A percentile compares a stretch with the other conserved stretches of the same genome.
These are phyloP conservation scores for Volucella inanis DNA, from an alignment of 2,888 invertebrate genomes.

Conservation along the genomic window DNA sequence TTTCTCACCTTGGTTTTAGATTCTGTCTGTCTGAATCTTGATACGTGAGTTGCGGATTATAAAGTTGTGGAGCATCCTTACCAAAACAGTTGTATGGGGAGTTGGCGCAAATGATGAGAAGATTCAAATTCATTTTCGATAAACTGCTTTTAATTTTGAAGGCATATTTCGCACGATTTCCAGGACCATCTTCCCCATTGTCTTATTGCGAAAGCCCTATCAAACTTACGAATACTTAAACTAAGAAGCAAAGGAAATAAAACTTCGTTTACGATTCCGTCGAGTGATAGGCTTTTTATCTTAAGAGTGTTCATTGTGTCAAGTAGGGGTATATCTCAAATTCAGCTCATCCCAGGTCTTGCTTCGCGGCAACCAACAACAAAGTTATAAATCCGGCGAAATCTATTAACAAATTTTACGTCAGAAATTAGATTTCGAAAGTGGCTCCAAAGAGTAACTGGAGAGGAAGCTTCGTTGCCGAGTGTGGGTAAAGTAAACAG, in stretches of 20 bases:
- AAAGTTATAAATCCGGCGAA: conserved; percentile 70
- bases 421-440: conserved; percentile 72
- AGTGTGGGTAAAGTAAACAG: conserved; percentile 70
- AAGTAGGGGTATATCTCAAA: conserved; percentile 27
- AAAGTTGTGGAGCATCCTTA: conserved; percentile 52
- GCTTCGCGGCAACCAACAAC: conserved; percentile 31
- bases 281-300: conserved; percentile 68
- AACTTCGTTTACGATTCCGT: conserved; percentile 64
- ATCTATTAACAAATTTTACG: conserved; percentile 74
- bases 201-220: conserved; percentile 6
- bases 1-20: conserved; percentile 33
- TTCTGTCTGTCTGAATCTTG: not conserved
- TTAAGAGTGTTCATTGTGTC: conserved; percentile 48
- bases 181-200: not conserved
- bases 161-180: conserved; percentile 50
- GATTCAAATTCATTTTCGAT: conserved; percentile 65
- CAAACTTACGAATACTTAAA: conserved; percentile 33
- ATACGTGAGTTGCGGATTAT: conserved; percentile 61
- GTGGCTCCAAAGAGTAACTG: conserved; percentile 50
- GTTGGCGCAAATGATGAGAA: conserved; percentile 7
- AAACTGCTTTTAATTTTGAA: conserved; percentile 64
- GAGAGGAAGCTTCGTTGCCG: conserved; percentile 12
- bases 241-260: conserved; percentile 58
- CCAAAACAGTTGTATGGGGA: conserved; percentile 1
- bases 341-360: not conserved